Conservation (phyloP, 2,888 invertebrate species). For the Meiosimyza decipiens region DNA sequence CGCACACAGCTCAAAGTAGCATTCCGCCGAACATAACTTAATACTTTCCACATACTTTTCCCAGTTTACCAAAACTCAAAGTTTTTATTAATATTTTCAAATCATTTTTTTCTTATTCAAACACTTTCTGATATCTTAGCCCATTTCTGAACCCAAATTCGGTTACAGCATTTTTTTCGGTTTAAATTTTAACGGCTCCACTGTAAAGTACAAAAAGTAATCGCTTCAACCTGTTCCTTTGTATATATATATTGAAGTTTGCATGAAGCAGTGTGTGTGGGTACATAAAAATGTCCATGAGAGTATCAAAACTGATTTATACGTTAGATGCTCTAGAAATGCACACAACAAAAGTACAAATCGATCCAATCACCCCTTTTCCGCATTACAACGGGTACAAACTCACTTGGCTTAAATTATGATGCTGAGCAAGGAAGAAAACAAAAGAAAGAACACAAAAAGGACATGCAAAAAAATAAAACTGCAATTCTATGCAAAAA, state of each 20-base stretch:
- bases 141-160: too few species aligned
- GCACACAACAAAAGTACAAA: conserved; percentile 4
- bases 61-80: too few species aligned
- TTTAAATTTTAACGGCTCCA: background rate
- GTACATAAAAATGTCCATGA: conserved; percentile 19
- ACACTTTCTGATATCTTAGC: too few species aligned
- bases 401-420: background rate
- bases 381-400: background rate
- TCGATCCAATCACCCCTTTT: background rate
- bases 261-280: background rate
- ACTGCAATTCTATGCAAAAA: background rate
- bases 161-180: too few species aligned
- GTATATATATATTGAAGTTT: background rate
- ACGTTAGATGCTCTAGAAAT: conserved; percentile 19
- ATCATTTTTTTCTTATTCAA: too few species aligned
- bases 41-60: too few species aligned
- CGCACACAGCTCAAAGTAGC: too few species aligned
- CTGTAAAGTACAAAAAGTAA: background rate
- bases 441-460: conserved; percentile 1
- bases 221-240: conserved; percentile 8
- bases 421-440: background rate
- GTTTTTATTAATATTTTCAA: too few species aligned
- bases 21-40: too few species aligned
- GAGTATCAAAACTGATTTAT: conserved; percentile 25
- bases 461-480: conserved; percentile 1